These are phyloP conservation scores for Drosophila gaucha DNA, from an alignment of 2,888 invertebrate genomes.

Conservation along the genomic window DNA sequence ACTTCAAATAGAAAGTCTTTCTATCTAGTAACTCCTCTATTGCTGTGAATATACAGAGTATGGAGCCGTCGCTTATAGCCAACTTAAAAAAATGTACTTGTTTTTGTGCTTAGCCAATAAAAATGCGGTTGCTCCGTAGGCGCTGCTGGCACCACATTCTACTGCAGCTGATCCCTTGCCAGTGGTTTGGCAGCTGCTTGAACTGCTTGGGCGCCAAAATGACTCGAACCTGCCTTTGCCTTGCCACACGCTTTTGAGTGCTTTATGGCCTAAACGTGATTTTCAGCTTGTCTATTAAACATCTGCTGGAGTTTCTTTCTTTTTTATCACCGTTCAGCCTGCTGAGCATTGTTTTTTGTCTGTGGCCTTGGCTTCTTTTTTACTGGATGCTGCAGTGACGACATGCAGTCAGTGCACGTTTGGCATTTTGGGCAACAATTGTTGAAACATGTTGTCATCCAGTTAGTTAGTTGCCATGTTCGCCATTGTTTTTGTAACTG, in stretches of 20 bases:
- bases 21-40: neutral
- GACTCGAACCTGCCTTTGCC: constrained; percentile 27
- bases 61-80: neutral
- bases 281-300: constrained; percentile 68
- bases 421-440: constrained; percentile 73
- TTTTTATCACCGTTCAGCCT: neutral
- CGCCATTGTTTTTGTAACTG: constrained; percentile 25
- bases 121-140: neutral
- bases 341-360: constrained; percentile 8
- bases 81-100: neutral
- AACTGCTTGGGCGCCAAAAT: constrained; percentile 16
- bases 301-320: constrained; percentile 12
- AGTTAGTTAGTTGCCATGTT: constrained; percentile 67
- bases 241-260: constrained; percentile 38
- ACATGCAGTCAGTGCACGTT: constrained; percentile 67
- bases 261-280: constrained; percentile 77
- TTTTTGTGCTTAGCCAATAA: neutral
- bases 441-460: constrained; percentile 78
- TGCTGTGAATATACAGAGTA: neutral
- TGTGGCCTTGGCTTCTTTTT: constrained; percentile 9
- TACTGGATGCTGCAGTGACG: neutral
- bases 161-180: too few relatives aligned
- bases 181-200: constrained; percentile 20
- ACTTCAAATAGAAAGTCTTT: neutral
- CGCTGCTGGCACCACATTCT: constrained; percentile 1